Evolutionary conservation across 2,888 invertebrate genomes (phyloP).

Genomic region (Mimumesa dahlbomi): DNA sequence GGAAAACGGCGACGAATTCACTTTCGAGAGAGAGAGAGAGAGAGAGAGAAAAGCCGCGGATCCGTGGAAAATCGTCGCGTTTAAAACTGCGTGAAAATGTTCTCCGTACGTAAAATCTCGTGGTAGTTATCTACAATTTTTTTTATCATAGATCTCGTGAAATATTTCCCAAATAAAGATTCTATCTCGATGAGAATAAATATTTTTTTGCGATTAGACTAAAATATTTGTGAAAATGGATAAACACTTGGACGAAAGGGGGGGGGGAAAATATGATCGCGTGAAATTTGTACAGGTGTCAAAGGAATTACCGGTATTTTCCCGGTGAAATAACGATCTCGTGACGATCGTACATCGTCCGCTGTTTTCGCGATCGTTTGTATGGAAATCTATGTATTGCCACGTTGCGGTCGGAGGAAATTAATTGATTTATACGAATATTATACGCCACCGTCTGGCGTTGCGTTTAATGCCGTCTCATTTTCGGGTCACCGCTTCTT

Average conservation of each 20-base stretch:
- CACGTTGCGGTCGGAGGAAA: conserved; percentile 1
- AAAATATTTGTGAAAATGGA: no score
- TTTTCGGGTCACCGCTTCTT: conserved; percentile 20
- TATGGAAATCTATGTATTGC: conserved; percentile 8
- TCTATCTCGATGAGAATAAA: no score
- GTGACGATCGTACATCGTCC: background rate
- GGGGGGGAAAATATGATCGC: no score
- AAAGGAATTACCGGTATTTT: conserved; percentile 4
- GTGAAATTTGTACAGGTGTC: no score
- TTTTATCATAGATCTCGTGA: no score
- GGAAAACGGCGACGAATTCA: no score
- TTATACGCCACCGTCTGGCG: conserved; percentile 7
- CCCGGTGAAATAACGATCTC: background rate
- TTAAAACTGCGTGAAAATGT: background rate
- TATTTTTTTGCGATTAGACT: no score
- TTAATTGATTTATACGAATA: conserved; percentile 41
- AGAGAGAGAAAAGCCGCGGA: background rate
- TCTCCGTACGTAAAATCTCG: background rate
- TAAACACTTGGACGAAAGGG: no score
- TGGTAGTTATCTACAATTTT: no score
- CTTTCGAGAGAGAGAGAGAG: background rate
- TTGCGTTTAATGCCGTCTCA: conserved; percentile 9
- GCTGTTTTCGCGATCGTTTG: background rate
- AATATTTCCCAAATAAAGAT: background rate
- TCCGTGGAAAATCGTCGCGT: background rate